These are phyloP conservation scores for Magallana gigas DNA, from an alignment of 1,140 invertebrate species.

Conservation along the genomic window DNA sequence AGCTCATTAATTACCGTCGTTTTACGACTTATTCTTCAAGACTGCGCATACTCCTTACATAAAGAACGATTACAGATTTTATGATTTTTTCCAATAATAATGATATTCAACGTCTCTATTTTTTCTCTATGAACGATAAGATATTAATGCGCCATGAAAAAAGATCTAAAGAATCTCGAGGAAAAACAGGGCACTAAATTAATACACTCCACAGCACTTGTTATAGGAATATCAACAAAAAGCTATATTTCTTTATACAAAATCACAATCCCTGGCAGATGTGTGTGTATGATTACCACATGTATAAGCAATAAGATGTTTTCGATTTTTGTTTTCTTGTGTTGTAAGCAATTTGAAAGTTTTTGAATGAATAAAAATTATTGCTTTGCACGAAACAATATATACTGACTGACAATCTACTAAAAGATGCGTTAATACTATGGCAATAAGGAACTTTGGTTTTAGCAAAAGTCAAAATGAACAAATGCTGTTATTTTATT, in stretches of 20 bases:
- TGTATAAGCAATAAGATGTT: constrained; percentile 4
- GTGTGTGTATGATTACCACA: constrained; percentile 5
- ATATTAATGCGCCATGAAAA: constrained; percentile 29
- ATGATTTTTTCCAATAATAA: constrained; percentile 31
- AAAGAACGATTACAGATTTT: constrained; percentile 30
- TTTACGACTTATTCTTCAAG: constrained; percentile 21
- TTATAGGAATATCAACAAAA: constrained; percentile 29
- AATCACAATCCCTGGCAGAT: constrained; percentile 6
- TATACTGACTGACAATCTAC: too few relatives aligned
- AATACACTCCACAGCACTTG: constrained; percentile 21
- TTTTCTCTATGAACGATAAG: constrained; percentile 21
- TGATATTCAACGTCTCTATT: constrained; percentile 20
- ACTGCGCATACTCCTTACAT: constrained; percentile 6
- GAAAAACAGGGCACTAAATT: constrained; percentile 22
- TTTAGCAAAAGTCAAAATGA: too few relatives aligned
- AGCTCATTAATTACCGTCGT: not conserved
- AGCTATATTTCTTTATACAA: constrained; percentile 37
- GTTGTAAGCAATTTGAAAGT: too few relatives aligned
- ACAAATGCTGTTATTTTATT: too few relatives aligned
- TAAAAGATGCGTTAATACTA: too few relatives aligned
- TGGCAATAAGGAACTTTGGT: too few relatives aligned
- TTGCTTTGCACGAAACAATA: too few relatives aligned
- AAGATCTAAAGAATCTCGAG: not conserved
- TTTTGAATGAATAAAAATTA: too few relatives aligned
- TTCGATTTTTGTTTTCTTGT: not conserved